phyloP scores from a whole-genome alignment of 1,140 invertebrate species.

The Bicyclus anynana region DNA sequence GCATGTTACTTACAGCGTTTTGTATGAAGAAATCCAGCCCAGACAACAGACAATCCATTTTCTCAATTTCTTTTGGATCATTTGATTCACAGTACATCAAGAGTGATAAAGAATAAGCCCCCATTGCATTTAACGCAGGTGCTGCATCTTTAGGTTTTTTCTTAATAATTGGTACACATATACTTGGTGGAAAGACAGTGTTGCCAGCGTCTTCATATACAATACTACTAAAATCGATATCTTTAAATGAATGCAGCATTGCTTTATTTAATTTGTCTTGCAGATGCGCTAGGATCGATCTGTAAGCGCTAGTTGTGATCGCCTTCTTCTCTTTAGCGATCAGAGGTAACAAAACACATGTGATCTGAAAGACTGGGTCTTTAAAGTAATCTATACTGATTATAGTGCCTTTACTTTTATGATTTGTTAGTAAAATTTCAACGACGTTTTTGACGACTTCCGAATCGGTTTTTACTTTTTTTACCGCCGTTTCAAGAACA shows the following conservation, averaged over 20 bases:
- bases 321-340: constrained; percentile 61
- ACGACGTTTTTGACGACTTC: constrained; percentile 54
- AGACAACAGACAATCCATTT: constrained; percentile 55
- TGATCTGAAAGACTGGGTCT: constrained; percentile 59
- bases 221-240: constrained; percentile 47
- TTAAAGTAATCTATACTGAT: constrained; percentile 49
- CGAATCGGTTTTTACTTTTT: constrained; percentile 58
- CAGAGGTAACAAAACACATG: constrained; percentile 53
- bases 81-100: constrained; percentile 59
- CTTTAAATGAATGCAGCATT: constrained; percentile 56
- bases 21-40: constrained; percentile 56
- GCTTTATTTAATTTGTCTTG: constrained; percentile 63
- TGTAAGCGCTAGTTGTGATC: constrained; percentile 51
- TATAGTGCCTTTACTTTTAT: constrained; percentile 34
- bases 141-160: constrained; percentile 18
- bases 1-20: constrained; percentile 66
- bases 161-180: too few relatives aligned
- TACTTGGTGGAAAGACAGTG: too few relatives aligned
- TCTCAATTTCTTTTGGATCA: constrained; percentile 50
- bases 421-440: constrained; percentile 47
- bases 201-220: constrained; percentile 29
- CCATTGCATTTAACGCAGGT: constrained; percentile 62
- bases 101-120: constrained; percentile 55
- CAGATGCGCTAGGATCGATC: constrained; percentile 61
- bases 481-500: constrained; percentile 54